Evolutionary conservation across 2,797 vertebrate genomes (phyloP), one percentile per base, ranked within the genome.

Genomic region (Crocidura indochinensis): DNA sequence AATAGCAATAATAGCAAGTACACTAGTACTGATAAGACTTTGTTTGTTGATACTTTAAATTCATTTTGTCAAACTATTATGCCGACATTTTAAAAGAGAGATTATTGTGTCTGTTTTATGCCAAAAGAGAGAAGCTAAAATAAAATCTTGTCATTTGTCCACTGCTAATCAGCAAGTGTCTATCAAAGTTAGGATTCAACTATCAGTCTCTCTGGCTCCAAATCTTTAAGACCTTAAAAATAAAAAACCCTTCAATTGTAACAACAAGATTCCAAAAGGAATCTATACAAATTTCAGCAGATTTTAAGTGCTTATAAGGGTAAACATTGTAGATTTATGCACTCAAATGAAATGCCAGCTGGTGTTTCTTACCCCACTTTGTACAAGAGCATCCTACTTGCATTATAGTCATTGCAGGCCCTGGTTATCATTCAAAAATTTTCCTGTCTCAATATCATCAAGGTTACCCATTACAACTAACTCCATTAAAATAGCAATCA

Each of bases 261-360:
- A 46, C 77, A 84, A 69, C 47, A 74, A 95, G 82, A 62, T 90
- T 93, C n/a, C n/a, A 72, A 83, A 86, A 83, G 56, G 93, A 92
- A 95, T 92, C 74, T 90, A 88, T 62, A 93, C 56, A 94, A 93
- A 90, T 93, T 73, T 92, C 51, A 65, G 44, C 69, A 69, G 95
- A 90, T 95, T 94, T 90, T 95, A 78, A 69, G 76, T 94, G 77
- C 84, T 95, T 91, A 90, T 87, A 46, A 91, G 86, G 64, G 74
- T 80, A 88, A 95, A 81, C 51, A 44, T 88, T 90, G 2, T 78
- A 79, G 83, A 88, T 91, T 85, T 87, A 95, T 95, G 91, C 84
- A 95, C 92, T 94, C 93, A 88, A 92, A 95, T 88, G 91, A 90
- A 95, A 94, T 77, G 67, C 88, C 94, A 92, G 90, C 96, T 96